Percentiles rank a stretch among this genome's conserved stretches.
These are phyloP conservation scores for Leptura quadrifasciata DNA, from an alignment of 2,888 invertebrate species.

Conservation along the genomic window DNA sequence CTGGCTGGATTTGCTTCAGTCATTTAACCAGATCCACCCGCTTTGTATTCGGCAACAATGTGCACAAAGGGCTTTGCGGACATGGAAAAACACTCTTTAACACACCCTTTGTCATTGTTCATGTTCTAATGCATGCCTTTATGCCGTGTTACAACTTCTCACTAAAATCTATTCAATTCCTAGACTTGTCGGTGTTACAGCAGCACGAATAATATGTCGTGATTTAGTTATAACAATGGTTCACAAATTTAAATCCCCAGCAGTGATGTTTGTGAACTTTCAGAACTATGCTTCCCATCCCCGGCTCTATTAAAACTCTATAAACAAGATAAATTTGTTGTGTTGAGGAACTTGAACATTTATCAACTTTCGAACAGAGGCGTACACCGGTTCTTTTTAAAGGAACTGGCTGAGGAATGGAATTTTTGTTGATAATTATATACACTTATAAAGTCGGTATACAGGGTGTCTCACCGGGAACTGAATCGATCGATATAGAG, in stretches of 20 bases:
- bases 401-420: no score
- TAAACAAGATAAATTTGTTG: slow-evolving; percentile 3
- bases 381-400: background rate
- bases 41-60: background rate
- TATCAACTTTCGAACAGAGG: background rate
- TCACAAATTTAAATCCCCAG: background rate
- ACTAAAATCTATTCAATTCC: slow-evolving; percentile 1
- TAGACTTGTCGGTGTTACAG: background rate
- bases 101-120: background rate
- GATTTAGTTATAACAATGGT: background rate
- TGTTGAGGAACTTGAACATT: background rate
- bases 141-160: slow-evolving; percentile 7
- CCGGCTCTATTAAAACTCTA: background rate
- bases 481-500: no score
- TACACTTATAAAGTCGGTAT: no score
- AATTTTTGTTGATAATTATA: no score
- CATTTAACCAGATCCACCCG: background rate
- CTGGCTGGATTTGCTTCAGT: background rate
- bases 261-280: background rate
- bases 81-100: slow-evolving; percentile 10
- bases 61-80: background rate
- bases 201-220: slow-evolving; percentile 6
- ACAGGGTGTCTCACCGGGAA: no score
- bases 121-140: background rate
- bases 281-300: background rate